A percentile compares a stretch with the other conserved stretches of the same genome.
These are phyloP conservation scores for Temnopleurus reevesii DNA, from an alignment of 53 echinoderm and acorn worm genomes.

Conservation along the genomic window DNA sequence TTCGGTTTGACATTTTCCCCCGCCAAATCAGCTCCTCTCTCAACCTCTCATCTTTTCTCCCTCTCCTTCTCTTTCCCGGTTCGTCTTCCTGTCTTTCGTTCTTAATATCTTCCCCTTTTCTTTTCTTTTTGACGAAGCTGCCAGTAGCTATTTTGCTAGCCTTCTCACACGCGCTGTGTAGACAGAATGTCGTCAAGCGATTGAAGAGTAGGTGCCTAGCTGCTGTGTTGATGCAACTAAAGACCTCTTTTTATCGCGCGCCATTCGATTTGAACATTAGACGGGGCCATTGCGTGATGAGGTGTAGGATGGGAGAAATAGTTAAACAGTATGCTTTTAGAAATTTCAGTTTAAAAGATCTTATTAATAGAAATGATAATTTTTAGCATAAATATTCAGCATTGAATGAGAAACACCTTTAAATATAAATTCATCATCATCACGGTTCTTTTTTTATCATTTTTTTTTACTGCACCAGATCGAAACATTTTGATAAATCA, in stretches of 20 bases:
- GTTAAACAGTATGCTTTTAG: too few species aligned
- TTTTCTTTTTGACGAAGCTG: neutral
- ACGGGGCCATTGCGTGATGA: neutral
- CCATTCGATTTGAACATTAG: neutral
- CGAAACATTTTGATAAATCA: too few species aligned
- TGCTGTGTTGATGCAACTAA: slow-evolving; percentile 34
- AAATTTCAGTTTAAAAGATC: too few species aligned
- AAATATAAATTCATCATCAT: too few species aligned
- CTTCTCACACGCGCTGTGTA: neutral
- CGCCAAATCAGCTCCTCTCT: slow-evolving; percentile 8
- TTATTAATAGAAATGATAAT: too few species aligned
- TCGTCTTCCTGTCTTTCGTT: neutral
- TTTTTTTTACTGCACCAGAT: too few species aligned
- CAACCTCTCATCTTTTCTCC: neutral
- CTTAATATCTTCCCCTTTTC: neutral
- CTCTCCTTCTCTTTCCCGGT: neutral
- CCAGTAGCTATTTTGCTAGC: slow-evolving; percentile 27
- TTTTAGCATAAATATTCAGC: too few species aligned
- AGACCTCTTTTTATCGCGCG: slow-evolving; percentile 24
- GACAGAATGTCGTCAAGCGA: neutral
- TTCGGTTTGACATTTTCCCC: slow-evolving; percentile 31
- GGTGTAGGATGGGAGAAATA: too few species aligned
- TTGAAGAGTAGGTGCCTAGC: slow-evolving; percentile 24
- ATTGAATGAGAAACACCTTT: too few species aligned
- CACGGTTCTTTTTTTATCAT: too few species aligned